Percentiles rank a stretch among this genome's conserved stretches.
Conservation (phyloP, 2,797 vertebrate genomes). For the Tenualosa thibaudeaui region DNA sequence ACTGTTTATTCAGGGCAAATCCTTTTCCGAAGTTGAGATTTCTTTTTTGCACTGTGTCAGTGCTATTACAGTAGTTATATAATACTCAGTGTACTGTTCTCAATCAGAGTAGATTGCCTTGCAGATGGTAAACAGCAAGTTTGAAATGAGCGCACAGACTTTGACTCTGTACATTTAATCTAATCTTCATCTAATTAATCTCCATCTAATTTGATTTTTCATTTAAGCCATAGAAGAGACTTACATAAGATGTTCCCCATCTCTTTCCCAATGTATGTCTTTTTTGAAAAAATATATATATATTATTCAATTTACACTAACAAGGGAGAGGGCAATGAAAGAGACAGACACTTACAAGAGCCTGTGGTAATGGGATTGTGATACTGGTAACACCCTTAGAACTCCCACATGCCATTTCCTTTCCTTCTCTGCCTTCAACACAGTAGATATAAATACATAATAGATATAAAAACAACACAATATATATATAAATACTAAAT, state of each 20-base stretch:
- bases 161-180: background rate
- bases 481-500: no score
- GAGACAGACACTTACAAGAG: background rate
- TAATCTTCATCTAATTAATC: no score
- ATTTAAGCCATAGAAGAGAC: background rate
- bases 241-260: background rate
- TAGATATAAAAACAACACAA: no score
- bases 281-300: no score
- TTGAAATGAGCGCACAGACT: background rate
- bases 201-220: conserved; percentile 1
- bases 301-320: background rate
- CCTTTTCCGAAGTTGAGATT: background rate
- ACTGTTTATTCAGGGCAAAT: background rate
- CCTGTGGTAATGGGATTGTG: conserved; percentile 5
- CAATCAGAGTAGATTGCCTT: background rate
- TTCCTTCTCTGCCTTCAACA: background rate
- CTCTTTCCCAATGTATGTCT: background rate
- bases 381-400: background rate
- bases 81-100: background rate
- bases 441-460: no score
- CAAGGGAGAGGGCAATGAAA: background rate
- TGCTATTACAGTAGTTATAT: background rate
- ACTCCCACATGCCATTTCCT: background rate
- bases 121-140: background rate
- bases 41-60: background rate